These are phyloP conservation scores for Antheraea pernyi DNA, from an alignment of 1,140 invertebrate genomes.

Conservation along the genomic window DNA sequence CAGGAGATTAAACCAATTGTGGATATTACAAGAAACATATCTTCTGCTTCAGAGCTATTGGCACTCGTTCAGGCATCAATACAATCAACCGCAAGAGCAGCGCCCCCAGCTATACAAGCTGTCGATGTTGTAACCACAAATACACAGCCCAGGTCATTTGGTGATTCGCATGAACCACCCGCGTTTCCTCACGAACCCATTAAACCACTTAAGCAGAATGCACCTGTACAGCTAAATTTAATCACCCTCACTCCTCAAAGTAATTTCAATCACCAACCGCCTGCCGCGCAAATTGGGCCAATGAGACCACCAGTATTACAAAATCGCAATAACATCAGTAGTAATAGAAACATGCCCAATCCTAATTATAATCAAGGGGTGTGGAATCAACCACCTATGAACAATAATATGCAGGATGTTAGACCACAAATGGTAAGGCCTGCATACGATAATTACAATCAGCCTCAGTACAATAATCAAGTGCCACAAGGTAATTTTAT, in stretches of 20 bases:
- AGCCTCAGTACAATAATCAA: conserved; percentile 12
- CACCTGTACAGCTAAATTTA: neutral
- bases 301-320: neutral
- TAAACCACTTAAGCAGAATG: neutral
- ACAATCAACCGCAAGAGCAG: conserved; percentile 33
- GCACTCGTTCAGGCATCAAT: conserved; percentile 61
- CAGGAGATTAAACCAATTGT: conserved; percentile 2
- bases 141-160: conserved; percentile 55
- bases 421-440: neutral
- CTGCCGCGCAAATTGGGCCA: neutral
- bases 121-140: conserved; percentile 40
- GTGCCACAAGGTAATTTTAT: neutral
- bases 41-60: conserved; percentile 59
- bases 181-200: neutral
- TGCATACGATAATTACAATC: conserved; percentile 5
- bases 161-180: conserved; percentile 45
- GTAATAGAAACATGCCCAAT: neutral
- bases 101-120: conserved; percentile 1
- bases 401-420: neutral
- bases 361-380: neutral
- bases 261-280: neutral
- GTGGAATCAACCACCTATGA: conserved; percentile 7
- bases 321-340: neutral
- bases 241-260: conserved; percentile 8
- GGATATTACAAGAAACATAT: conserved; percentile 36